A percentile compares a stretch with the other conserved stretches of the same genome.
Evolutionary conservation across 2,888 invertebrate species (phyloP).

Genomic region (Melanotus villosus): DNA sequence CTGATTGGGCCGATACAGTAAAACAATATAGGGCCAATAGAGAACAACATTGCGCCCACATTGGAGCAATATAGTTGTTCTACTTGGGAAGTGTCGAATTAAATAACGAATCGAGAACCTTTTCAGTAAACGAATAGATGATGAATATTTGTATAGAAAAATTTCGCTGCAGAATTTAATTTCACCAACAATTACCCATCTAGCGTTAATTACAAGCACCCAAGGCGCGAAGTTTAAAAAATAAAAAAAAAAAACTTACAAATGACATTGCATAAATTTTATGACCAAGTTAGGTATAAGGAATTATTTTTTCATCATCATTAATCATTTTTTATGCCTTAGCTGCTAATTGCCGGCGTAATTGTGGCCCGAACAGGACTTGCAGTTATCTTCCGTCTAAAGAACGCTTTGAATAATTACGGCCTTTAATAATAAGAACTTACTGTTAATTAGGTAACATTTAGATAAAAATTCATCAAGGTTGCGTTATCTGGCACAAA

Average conservation of each 20-base stretch:
- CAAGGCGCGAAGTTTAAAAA: background rate
- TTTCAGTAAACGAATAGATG: too few relatives aligned
- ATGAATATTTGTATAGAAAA: too few relatives aligned
- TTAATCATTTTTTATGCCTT: constrained; percentile 21
- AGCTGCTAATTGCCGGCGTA: constrained; percentile 3
- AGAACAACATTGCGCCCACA: too few relatives aligned
- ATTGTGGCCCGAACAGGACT: background rate
- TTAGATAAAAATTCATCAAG: too few relatives aligned
- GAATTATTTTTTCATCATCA: constrained; percentile 30
- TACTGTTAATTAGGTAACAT: background rate
- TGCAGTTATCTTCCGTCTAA: constrained; percentile 10
- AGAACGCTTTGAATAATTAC: background rate
- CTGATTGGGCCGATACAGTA: too few relatives aligned
- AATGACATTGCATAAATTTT: constrained; percentile 2
- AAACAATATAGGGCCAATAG: too few relatives aligned
- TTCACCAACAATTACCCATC: background rate
- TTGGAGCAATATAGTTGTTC: too few relatives aligned
- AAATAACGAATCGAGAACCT: too few relatives aligned
- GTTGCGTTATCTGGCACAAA: too few relatives aligned
- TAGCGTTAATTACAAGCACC: constrained; percentile 2
- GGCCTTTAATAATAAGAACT: background rate
- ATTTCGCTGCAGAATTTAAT: background rate
- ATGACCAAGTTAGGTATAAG: constrained; percentile 6
- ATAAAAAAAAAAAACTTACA: too few relatives aligned
- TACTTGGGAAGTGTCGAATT: too few relatives aligned